Evolutionary conservation across 1,140 invertebrate genomes (phyloP).

Genomic region (Periplaneta americana): DNA sequence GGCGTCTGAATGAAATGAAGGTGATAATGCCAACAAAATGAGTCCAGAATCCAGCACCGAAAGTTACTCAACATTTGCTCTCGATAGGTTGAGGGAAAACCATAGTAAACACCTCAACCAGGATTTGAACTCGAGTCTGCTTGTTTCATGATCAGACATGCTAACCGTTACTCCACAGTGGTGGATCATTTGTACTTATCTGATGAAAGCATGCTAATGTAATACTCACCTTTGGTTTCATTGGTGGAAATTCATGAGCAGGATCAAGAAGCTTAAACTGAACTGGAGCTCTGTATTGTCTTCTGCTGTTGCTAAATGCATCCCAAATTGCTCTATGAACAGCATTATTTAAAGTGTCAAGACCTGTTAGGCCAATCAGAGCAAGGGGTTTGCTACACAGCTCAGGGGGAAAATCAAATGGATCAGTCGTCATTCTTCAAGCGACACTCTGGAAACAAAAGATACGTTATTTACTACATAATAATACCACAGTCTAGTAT

Average conservation of each 20-base stretch:
- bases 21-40: too few species aligned
- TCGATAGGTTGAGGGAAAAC: too few species aligned
- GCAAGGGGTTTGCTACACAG: constrained; percentile 73
- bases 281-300: constrained; percentile 74
- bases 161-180: too few species aligned
- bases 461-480: not conserved
- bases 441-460: not conserved
- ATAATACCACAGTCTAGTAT: too few species aligned
- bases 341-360: constrained; percentile 79
- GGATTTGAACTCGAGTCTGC: too few species aligned
- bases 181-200: too few species aligned
- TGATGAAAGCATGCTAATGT: too few species aligned
- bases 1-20: too few species aligned
- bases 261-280: constrained; percentile 75
- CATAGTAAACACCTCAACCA: too few species aligned
- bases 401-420: constrained; percentile 66
- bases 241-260: constrained; percentile 80
- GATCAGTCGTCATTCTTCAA: not conserved
- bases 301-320: constrained; percentile 75
- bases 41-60: too few species aligned
- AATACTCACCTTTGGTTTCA: constrained; percentile 80
- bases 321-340: constrained; percentile 90
- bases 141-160: too few species aligned
- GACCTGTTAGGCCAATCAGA: constrained; percentile 76
- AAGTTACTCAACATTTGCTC: too few species aligned